Evolutionary conservation across 2,888 invertebrate genomes (phyloP), one percentile per base, ranked within the genome.

Genomic region (Ditula angustiorana): DNA sequence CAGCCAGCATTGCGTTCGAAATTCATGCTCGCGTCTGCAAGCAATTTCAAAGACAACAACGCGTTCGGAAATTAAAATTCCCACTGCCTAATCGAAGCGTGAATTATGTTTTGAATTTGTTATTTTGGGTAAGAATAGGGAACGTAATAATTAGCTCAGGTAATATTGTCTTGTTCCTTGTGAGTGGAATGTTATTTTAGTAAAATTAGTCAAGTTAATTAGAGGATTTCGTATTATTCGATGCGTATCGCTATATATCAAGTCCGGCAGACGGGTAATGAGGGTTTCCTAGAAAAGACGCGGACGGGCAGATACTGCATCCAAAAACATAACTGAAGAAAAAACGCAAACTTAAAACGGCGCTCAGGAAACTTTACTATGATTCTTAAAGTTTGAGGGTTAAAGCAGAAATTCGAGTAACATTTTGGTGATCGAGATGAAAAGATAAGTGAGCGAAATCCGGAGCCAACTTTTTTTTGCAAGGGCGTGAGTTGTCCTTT

Each of bases 221-320:
- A 64, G 59, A 58, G 52, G 52, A 59, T 64, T 59, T 64, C 33
- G 60, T 71, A 71, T 71, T 67, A 74, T 72, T 71, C 67, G 67
- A 69, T 74, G 71, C 75, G 73, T 74, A 72, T 70, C 73, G 69
- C 70, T 74, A 81, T 80, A 78, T 77, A 78, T 80, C 79, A 74
- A 68, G 71, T 74, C 70, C 66, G 19, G 41, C 41, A 41, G 67
- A 65, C 70, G 61, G 65, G 74, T 85, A 85, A 85, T 85, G 80
- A 86, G 80, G 73, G 68, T 71, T 87, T 87, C 86, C 84, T 85
- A 86, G 87, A 86, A 86, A 72, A 76, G 73, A 74, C 74, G 69
- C 73, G 74, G 70, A 72, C 72, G 69, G 71, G 68, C 73, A 76
- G 74, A 75, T 72, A 73, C 69, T 76, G 75, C 76, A 77, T 76